phyloP scores from a whole-genome alignment of 2,888 invertebrate species.

The Cylindroiulus punctatus region DNA sequence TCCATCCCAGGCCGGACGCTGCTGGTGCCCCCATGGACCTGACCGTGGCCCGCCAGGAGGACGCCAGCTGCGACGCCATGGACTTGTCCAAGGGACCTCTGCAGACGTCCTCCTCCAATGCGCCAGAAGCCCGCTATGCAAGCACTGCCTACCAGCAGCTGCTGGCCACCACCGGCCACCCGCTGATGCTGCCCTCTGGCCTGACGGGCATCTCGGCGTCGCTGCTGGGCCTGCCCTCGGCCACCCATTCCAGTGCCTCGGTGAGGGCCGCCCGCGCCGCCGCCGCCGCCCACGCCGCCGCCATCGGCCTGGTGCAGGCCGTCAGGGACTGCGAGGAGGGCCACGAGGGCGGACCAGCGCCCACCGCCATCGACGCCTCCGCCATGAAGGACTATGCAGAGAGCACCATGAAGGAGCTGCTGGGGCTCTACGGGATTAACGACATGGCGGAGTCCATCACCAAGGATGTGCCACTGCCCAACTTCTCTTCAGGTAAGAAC shows the following conservation, averaged over 20 bases:
- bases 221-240: conserved; percentile 58
- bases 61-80: conserved; percentile 56
- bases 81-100: conserved; percentile 56
- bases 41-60: background rate
- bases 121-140: conserved; percentile 47
- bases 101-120: background rate
- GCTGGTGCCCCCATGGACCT: conserved; percentile 54
- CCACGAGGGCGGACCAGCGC: conserved; percentile 42
- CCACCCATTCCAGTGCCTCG: conserved; percentile 56
- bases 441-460: conserved; percentile 78
- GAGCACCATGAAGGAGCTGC: conserved; percentile 80
- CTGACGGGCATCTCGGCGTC: conserved; percentile 57
- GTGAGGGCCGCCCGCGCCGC: conserved; percentile 59
- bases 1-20: background rate
- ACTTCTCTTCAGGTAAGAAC: conserved; percentile 74
- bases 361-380: conserved; percentile 67
- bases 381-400: conserved; percentile 81
- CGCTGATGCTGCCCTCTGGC: background rate
- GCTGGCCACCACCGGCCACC: conserved; percentile 30
- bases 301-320: conserved; percentile 57
- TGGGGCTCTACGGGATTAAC: conserved; percentile 80
- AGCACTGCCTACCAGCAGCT: conserved; percentile 1
- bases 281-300: conserved; percentile 58
- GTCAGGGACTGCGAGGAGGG: conserved; percentile 55
- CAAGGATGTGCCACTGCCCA: conserved; percentile 73